Percentiles rank a stretch among this genome's conserved stretches.
These are phyloP conservation scores for Melanotaenia duboulayi DNA, from an alignment of 2,113 vertebrate species.

Conservation along the genomic window DNA sequence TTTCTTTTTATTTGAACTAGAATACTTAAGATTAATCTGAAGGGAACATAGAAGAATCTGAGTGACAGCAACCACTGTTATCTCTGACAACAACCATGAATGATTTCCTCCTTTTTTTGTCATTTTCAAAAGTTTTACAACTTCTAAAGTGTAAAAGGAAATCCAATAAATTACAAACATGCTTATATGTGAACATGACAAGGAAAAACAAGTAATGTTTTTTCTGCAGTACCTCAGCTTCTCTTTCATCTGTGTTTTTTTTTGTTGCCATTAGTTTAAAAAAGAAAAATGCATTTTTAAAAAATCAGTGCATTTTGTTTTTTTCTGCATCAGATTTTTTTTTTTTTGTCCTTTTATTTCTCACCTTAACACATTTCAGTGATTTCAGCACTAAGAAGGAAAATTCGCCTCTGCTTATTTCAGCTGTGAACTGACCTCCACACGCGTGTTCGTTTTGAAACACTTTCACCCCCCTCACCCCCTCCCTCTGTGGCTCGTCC, in stretches of 20 bases:
- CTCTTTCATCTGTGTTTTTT: constrained; percentile 26
- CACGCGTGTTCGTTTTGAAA: not conserved
- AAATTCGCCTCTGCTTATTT: not conserved
- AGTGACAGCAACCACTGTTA: constrained; percentile 50
- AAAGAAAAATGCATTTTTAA: not conserved
- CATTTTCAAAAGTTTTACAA: constrained; percentile 32
- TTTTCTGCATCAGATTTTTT: not conserved
- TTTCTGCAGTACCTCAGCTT: constrained; percentile 78
- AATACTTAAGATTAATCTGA: not conserved
- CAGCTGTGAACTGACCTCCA: no score
- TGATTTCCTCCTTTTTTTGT: constrained; percentile 2
- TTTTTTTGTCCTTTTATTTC: constrained; percentile 12
- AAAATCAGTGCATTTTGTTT: not conserved
- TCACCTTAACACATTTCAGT: constrained; percentile 26
- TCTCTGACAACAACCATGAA: constrained; percentile 23
- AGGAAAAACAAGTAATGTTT: constrained; percentile 48
- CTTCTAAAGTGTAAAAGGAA: constrained; percentile 24
- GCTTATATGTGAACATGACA: constrained; percentile 39
- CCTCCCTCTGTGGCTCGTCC: constrained; percentile 11
- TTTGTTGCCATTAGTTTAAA: constrained; percentile 31
- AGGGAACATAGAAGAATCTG: constrained; percentile 1
- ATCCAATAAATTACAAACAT: not conserved
- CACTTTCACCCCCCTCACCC: not conserved
- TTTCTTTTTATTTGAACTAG: constrained; percentile 24
- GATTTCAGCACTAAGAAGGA: constrained; percentile 32